Evolutionary conservation across 1,140 invertebrate species (phyloP), one percentile per base, ranked within the genome.

Genomic region (Sinella curviseta): DNA sequence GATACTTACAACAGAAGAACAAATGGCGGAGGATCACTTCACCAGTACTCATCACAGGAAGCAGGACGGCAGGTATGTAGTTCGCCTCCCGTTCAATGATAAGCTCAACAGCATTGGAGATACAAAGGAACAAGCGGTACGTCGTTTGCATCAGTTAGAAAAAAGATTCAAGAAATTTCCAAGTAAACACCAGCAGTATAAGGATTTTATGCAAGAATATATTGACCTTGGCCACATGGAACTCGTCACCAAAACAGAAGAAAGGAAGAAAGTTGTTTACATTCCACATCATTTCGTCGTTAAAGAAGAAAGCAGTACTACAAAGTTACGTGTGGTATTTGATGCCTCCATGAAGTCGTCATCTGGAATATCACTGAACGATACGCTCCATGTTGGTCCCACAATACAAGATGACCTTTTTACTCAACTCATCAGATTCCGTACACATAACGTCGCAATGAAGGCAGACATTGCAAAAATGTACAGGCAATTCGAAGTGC

Each of bases 281-380:
- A 85, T 89, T 4, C 87, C 88, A 2, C 88, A 89, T 84, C 87
- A 88, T 55, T 76, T 74, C 0, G 86, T 89, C 0, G 17, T 83
- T n/a, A 84, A 75, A 28, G 76, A 48, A 14, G 84, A 81, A 26
- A 60, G 54, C 30, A 80, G 79, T 17, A 85, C 86, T 0, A 85
- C 86, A 1, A 86, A 87, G 79, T 65, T 86, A 26, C 81, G 87
- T 0, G 81, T 85, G 12, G 87, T 88, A 1, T 87, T 86, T 77
- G 86, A 88, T 81, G 86, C 84, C 0, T 86, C 85, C 14, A 85
- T 85, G 3, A 84, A 84, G 74, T 57, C 78, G 0, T 74, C 39
- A 24, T 81, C 77, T 12, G 83, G 82, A 54, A 48, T 84, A 3
- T 85, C 84, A 1, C 77, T 88, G 0, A 87, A 88, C 82, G 85